Base-by-base conservation (phyloP, 2,888 invertebrate species). In the Chrysolina oricalcia region DNA sequence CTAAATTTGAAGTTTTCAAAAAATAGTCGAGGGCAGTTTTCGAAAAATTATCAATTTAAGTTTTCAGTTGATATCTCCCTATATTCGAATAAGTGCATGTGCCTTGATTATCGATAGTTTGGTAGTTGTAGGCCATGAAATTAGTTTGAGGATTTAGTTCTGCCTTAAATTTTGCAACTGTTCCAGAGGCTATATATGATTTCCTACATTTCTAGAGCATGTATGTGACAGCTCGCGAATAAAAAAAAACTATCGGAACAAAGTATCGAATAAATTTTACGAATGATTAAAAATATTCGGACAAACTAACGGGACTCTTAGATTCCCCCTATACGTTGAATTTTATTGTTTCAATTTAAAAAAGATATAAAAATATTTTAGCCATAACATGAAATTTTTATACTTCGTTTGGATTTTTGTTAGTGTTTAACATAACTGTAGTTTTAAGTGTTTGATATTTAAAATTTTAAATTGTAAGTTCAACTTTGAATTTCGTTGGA, bases 371-470 rank as follows among this genome's bases (percentile, higher is more conserved):
- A 75, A 74, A 69, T 77, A 80, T 81, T 82, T 81, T 82, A 81
- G 77, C 78, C 80, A 74, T 81, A 81, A 81, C 79, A 56, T 53
- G 43, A 78, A 73, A 76, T 79, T 81, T 83, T 83, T 83, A 81
- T 81, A 76, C 78, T 77, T 78, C 65, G 79, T 80, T 78, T 75
- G 77, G 80, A 81, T 80, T 77, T 81, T 78, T 81, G 80, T 81
- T 80, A 79, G 78, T 82, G 82, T 82, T 83, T 81, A 83, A 81
- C 78, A 75, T 81, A 74, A 81, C 76, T 78, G 77, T 84, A 84
- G 83, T 85, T 85, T 85, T 85, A 85, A 85, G 85, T 83, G 84
- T 85, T 68, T 85, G 84, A 84, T 83, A 83, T 83, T 82, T 84
- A 81, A 81, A 81, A 73, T 73, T 77, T 79, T 80, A 83, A 83